A percentile compares a stretch with the other conserved stretches of the same genome.
phyloP scores from a whole-genome alignment of 2,888 invertebrate species.

The Archips xylosteana region DNA sequence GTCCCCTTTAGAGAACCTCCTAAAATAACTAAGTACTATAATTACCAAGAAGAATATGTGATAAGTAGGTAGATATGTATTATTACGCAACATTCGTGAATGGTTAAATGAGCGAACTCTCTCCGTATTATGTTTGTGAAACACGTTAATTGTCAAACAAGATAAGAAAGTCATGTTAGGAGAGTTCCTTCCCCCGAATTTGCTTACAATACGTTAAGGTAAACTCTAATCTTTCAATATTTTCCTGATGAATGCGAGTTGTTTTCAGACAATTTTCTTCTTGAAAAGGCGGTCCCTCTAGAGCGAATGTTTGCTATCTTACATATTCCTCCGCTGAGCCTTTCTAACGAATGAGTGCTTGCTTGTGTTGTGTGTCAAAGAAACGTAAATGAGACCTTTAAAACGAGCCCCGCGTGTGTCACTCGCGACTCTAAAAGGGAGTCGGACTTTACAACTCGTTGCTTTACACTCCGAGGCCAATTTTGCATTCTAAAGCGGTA shows the following conservation, averaged over 20 bases:
- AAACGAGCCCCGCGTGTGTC: conserved; percentile 36
- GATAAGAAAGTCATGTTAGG: conserved; percentile 26
- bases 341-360: conserved; percentile 43
- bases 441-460: conserved; percentile 25
- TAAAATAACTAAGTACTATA: conserved; percentile 16
- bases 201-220: conserved; percentile 16
- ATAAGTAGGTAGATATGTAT: conserved; percentile 8
- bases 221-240: conserved; percentile 43
- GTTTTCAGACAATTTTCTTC: conserved; percentile 48
- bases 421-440: conserved; percentile 40
- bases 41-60: conserved; percentile 9
- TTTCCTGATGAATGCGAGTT: conserved; percentile 49
- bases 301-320: conserved; percentile 45
- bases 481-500: conserved; percentile 17
- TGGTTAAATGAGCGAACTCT: conserved; percentile 31
- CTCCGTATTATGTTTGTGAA: conserved; percentile 19
- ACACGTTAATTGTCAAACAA: conserved; percentile 29
- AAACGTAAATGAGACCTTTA: conserved; percentile 47
- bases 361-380: conserved; percentile 40
- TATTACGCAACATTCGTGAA: conserved; percentile 8
- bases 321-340: conserved; percentile 39
- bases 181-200: conserved; percentile 7
- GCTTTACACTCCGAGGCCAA: conserved; percentile 17
- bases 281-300: conserved; percentile 46
- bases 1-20: conserved; percentile 2